These are phyloP conservation scores for Mastomys coucha DNA, from an alignment of 2,113 vertebrate genomes.

Conservation along the genomic window DNA sequence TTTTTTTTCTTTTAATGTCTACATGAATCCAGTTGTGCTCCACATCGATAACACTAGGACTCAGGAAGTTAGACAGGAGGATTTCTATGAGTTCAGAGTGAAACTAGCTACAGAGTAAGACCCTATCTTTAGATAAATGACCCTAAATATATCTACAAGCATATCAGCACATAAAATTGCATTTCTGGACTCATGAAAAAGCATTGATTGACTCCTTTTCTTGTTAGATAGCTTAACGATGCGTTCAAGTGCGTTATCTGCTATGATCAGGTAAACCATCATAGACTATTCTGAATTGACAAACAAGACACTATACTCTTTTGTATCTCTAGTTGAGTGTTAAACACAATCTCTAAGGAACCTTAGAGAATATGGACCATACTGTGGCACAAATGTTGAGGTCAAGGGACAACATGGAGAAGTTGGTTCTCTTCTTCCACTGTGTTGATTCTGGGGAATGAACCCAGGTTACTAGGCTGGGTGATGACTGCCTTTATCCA, in stretches of 20 bases:
- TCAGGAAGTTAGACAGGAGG: background rate
- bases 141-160: background rate
- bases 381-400: no score
- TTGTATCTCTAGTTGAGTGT: background rate
- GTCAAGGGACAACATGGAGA: background rate
- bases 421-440: background rate
- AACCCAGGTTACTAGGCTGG: background rate
- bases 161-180: background rate
- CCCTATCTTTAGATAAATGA: background rate
- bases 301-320: background rate
- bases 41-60: background rate
- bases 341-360: constrained; percentile 9
- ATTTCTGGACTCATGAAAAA: background rate
- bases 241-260: background rate
- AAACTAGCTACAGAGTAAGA: background rate
- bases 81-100: no score
- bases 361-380: background rate
- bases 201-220: background rate
- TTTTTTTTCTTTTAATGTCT: background rate
- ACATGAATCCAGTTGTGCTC: background rate
- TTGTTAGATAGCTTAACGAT: background rate
- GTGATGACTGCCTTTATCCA: background rate
- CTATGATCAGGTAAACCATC: background rate
- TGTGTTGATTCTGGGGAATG: background rate
- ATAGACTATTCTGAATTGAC: background rate